Evolutionary conservation across 2,113 vertebrate species (phyloP).

Genomic region (Channa argus): DNA sequence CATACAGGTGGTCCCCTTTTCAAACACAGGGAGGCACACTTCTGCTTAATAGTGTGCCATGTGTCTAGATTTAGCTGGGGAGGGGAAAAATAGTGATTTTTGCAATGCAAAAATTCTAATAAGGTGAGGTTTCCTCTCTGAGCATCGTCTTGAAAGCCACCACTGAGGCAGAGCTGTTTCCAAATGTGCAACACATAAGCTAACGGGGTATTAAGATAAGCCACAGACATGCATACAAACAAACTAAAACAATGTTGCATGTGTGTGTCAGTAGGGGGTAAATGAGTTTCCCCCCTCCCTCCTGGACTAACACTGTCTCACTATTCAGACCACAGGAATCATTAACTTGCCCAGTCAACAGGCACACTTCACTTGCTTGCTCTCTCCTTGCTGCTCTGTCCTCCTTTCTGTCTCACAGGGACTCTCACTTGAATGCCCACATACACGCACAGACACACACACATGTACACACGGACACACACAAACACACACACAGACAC

Average conservation of each 20-base stretch:
- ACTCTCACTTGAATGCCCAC: constrained; percentile 16
- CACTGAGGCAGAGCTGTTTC: constrained; percentile 24
- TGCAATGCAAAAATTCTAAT: not conserved
- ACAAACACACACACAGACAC: constrained; percentile 12
- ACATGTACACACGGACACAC: constrained; percentile 8
- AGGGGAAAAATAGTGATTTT: not conserved
- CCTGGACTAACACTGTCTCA: constrained; percentile 58
- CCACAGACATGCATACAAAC: constrained; percentile 7
- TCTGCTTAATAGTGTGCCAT: constrained; percentile 50
- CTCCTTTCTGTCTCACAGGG: constrained; percentile 52
- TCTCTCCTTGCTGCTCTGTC: constrained; percentile 36
- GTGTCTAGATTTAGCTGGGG: constrained; percentile 31
- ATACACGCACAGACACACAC: constrained; percentile 40
- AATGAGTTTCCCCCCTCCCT: constrained; percentile 54
- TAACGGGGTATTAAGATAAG: constrained; percentile 26
- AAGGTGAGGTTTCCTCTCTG: not conserved
- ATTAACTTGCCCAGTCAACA: constrained; percentile 78
- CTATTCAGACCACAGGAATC: constrained; percentile 74
- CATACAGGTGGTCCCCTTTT: constrained; percentile 80
- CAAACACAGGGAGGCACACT: constrained; percentile 59
- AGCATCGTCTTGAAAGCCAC: constrained; percentile 35
- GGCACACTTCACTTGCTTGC: constrained; percentile 69
- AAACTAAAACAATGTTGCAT: constrained; percentile 33
- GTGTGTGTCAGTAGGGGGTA: constrained; percentile 62
- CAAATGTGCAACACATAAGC: constrained; percentile 24